These are phyloP conservation scores for Lasioglossum leucozonium DNA, from an alignment of 2,888 invertebrate species.

Conservation along the genomic window DNA sequence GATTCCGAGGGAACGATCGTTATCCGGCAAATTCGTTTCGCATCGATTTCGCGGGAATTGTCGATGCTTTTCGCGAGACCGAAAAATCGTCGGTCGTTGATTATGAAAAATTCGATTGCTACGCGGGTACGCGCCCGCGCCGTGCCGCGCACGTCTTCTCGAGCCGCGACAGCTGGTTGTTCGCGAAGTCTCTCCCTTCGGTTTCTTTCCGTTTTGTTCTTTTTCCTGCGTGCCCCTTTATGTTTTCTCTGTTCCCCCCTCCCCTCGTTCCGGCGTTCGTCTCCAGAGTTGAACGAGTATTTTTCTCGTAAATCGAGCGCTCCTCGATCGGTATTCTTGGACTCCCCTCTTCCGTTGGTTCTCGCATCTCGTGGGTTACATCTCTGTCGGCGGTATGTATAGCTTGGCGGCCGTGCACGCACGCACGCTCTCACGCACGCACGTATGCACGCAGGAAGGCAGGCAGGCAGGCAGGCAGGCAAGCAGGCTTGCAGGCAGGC, in stretches of 20 bases:
- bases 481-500: conserved; percentile 31
- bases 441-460: conserved; percentile 35
- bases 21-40: conserved; percentile 11
- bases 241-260: background rate
- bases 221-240: background rate
- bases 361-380: conserved; percentile 31
- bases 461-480: background rate
- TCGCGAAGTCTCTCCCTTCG: background rate
- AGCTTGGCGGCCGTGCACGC: background rate
- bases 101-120: background rate
- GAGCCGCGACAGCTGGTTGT: background rate
- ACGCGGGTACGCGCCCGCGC: background rate
- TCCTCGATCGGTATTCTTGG: conserved; percentile 66
- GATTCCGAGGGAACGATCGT: conserved; percentile 38
- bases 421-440: conserved; percentile 39
- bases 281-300: conserved; percentile 35
- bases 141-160: background rate
- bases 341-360: conserved; percentile 41
- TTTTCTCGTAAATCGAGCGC: conserved; percentile 63
- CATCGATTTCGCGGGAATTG: background rate
- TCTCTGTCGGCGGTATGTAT: conserved; percentile 33
- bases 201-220: background rate
- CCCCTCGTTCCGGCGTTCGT: background rate
- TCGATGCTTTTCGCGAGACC: background rate
- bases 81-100: background rate